Base-by-base conservation (phyloP, 2,113 vertebrate genomes). In the Plectropomus leopardus region DNA sequence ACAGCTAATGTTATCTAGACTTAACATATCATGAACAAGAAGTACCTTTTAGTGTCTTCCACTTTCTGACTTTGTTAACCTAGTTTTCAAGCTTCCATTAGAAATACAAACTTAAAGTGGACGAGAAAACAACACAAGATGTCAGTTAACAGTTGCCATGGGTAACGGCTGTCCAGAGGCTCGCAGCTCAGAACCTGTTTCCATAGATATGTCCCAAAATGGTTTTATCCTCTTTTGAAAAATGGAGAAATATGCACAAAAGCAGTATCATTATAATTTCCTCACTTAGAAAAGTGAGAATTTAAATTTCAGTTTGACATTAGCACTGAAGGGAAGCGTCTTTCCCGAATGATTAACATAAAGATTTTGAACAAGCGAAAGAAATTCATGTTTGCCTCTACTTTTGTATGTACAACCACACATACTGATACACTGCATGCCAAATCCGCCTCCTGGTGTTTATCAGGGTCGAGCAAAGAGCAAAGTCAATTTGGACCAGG, bases 401-500 rank as follows among this genome's bases (percentile, higher is more conserved):
- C 63, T 48, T 58, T 24, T 64, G 70, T 68, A 63, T 32, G 21
- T 17, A 24, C 42, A 53, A 7, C 54, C 26, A 1, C 26, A 30
- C 15, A 36, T 32, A 40, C 7, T 10, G 11, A 10, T 11, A 2
- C 64, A 59, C 58, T 54, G 40, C 10, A 34, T 47, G 48, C 48
- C 34, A 40, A 63, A 64, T 40, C n/a, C 4, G 4, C 57, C 40
- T 42, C 24, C 73, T 74, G 70, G 51, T 83, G 58, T 69, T 64
- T 59, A 69, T 47, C 24, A 66, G 66, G 71, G 53, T 55, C 30
- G 4, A 75, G 21, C 23, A 64, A n/a, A 60, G 51, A 78, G 54
- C 28, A 74, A 70, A 83, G 45, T 64, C 78, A 86, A 63, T 86
- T 84, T 89, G n/a, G 70, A 78, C 53, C 4, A 10, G 58, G 28